These are phyloP conservation scores for Zonitis immaculata DNA, from an alignment of 2,888 invertebrate genomes.

Conservation along the genomic window DNA sequence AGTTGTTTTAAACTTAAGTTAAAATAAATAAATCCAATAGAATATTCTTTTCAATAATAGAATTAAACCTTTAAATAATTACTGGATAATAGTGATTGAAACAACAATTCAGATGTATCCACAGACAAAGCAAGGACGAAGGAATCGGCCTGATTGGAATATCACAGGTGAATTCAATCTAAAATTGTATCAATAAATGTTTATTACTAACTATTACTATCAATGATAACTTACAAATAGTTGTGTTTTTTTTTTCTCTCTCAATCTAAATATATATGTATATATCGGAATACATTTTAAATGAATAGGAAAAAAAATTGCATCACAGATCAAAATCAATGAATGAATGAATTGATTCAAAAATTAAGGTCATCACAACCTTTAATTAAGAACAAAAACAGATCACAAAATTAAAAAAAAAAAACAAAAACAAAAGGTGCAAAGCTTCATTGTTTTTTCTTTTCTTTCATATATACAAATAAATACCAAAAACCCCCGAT, in stretches of 20 bases:
- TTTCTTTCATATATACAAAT: neutral
- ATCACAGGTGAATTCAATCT: too few species aligned
- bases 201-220: too few species aligned
- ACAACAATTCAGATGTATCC: too few species aligned
- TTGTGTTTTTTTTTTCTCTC: too few species aligned
- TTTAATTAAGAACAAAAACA: neutral
- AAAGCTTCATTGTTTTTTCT: neutral
- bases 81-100: too few species aligned
- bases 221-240: too few species aligned
- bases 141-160: too few species aligned
- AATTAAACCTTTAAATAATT: too few species aligned
- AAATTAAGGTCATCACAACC: neutral
- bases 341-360: slow-evolving; percentile 5
- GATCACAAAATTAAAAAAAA: neutral
- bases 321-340: slow-evolving; percentile 22
- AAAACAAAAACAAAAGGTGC: neutral
- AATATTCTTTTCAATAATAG: too few species aligned
- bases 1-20: neutral
- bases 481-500: neutral
- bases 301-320: slow-evolving; percentile 11
- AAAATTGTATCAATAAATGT: neutral
- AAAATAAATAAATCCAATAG: neutral
- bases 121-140: too few species aligned
- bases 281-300: slow-evolving; percentile 6
- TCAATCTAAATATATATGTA: too few species aligned